Evolutionary conservation across 2,113 vertebrate genomes (phyloP).

Genomic region (Lepisosteus osseus): DNA sequence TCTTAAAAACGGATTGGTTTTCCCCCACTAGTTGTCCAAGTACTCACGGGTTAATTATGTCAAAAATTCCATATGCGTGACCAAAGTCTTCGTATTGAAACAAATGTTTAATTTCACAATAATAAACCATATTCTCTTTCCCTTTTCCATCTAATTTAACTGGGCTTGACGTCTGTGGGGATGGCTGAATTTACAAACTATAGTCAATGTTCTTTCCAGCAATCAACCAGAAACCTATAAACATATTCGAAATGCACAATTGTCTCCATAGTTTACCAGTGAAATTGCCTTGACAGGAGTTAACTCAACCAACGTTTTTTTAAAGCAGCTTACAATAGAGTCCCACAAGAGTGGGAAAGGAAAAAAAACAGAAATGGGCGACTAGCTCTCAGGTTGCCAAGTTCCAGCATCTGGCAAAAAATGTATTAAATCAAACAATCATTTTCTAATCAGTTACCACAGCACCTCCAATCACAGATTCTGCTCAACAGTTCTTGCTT

Average conservation of each 20-base stretch:
- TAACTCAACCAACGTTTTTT: not conserved
- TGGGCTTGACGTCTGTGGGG: no score
- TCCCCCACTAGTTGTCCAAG: no score
- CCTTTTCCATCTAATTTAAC: no score
- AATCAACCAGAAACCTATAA: no score
- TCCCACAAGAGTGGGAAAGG: slow-evolving; percentile 12
- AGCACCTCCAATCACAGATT: slow-evolving; percentile 16
- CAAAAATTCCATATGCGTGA: no score
- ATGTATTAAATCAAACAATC: slow-evolving; percentile 15
- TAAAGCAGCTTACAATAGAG: not conserved
- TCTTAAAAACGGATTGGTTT: no score
- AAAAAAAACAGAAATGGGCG: slow-evolving; percentile 3
- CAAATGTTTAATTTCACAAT: no score
- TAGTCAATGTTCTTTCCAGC: no score
- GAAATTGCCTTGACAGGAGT: not conserved
- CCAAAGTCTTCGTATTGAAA: no score
- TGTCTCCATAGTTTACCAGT: not conserved
- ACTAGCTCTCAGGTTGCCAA: slow-evolving; percentile 8
- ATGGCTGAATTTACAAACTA: no score
- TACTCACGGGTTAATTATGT: no score
- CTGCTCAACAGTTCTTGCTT: not conserved
- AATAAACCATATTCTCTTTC: no score
- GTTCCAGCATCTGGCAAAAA: slow-evolving; percentile 18
- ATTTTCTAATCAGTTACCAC: slow-evolving; percentile 31
- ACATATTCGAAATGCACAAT: not conserved